A percentile compares a stretch with the other conserved stretches of the same genome.
phyloP scores from a whole-genome alignment of 2,888 invertebrate species.

The Lomographa bimaculata region DNA sequence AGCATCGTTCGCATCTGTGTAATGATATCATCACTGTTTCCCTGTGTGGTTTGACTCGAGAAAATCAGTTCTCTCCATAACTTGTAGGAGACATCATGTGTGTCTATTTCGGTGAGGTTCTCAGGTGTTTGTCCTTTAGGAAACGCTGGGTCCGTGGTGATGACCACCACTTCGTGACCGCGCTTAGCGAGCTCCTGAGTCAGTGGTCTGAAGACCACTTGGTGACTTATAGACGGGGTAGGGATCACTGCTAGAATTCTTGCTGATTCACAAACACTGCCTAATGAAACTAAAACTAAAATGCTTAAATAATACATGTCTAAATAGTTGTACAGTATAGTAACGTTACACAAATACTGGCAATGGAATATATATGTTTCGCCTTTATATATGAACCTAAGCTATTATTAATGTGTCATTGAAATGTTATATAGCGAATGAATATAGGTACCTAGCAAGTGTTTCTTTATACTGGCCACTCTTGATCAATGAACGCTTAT shows the following conservation, averaged over 20 bases:
- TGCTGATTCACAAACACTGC: conserved; percentile 1
- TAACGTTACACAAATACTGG: background rate
- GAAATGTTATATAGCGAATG: no score
- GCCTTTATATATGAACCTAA: no score
- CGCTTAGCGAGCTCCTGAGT: conserved; percentile 46
- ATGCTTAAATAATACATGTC: conserved; percentile 2
- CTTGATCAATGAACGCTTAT: no score
- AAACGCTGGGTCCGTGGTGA: conserved; percentile 48
- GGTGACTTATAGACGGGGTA: conserved; percentile 54
- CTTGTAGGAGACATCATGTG: conserved; percentile 19
- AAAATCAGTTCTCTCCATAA: conserved; percentile 14
- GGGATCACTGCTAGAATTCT: conserved; percentile 49
- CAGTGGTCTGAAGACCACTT: conserved; percentile 47
- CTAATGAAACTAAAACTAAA: conserved; percentile 1
- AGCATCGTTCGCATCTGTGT: conserved; percentile 13
- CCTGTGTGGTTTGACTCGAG: conserved; percentile 2
- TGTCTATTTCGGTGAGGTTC: conserved; percentile 46
- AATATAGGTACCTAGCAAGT: no score
- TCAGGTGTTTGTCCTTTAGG: conserved; percentile 24
- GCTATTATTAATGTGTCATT: no score
- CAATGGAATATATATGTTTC: no score
- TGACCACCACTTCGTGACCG: conserved; percentile 54
- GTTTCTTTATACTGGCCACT: no score
- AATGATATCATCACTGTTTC: conserved; percentile 5
- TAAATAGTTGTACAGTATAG: no score